Percentiles rank a stretch among this genome's conserved stretches.
Evolutionary conservation across 2,888 invertebrate genomes (phyloP).

Genomic region (Charanyca ferruginea): DNA sequence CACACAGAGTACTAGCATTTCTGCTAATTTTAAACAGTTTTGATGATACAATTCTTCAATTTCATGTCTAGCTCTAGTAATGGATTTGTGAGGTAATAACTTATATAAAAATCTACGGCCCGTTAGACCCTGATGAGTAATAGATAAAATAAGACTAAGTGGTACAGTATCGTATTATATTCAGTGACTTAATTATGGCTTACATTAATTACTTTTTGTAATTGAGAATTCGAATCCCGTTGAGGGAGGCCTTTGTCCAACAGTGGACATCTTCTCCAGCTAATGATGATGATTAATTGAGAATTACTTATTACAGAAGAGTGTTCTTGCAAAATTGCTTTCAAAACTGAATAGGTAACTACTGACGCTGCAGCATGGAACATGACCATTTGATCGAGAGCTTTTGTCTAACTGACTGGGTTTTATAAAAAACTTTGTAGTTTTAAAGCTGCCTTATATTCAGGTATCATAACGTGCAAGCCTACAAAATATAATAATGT

Average conservation of each 20-base stretch:
- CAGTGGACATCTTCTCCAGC: too few species aligned
- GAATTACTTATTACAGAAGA: not conserved
- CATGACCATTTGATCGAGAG: slow-evolving; percentile 2
- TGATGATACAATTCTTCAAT: not conserved
- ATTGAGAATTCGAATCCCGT: too few species aligned
- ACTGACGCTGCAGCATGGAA: not conserved
- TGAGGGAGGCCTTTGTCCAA: too few species aligned
- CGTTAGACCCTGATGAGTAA: not conserved
- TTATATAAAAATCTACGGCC: not conserved
- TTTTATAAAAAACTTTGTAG: slow-evolving; percentile 9
- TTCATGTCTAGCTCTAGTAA: not conserved
- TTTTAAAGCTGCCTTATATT: slow-evolving; percentile 54
- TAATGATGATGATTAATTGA: too few species aligned
- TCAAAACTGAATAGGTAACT: not conserved
- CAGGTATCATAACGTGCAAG: slow-evolving; percentile 50
- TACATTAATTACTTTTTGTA: not conserved
- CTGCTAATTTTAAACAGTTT: not conserved
- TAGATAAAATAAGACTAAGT: not conserved
- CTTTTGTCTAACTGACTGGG: slow-evolving; percentile 1
- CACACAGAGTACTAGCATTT: slow-evolving; percentile 5
- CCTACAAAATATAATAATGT: slow-evolving; percentile 53
- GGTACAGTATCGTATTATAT: not conserved
- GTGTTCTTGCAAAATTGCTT: not conserved
- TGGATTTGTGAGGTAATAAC: not conserved
- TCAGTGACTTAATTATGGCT: not conserved